Evolutionary conservation across 2,888 invertebrate genomes (phyloP), one percentile per base, ranked within the genome.

Genomic region (Podabrus alpinus): DNA sequence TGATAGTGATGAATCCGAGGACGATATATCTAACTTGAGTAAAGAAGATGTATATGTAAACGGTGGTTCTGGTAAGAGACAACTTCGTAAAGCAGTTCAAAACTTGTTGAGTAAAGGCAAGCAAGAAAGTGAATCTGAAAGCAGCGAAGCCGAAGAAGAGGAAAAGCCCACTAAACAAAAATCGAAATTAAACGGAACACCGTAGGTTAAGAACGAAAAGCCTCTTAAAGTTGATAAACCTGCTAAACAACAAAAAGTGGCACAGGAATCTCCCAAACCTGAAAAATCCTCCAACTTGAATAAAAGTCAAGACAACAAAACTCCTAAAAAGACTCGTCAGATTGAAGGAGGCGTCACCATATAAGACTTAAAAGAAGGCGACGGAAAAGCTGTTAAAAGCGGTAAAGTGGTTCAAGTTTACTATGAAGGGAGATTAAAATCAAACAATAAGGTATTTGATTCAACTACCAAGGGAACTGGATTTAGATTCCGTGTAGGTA

Each of bases 381-480:
- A 88, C 78, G 98, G 98, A 0, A 89, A 91, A 0, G 88, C 89
- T 3, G 97, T 95, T 0, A 95, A 94, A 83, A 83, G 90, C 2
- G 97, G 97, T 59, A 95, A 94, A 88, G 90, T 91, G 79, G 90
- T 93, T 15, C 88, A 88, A 87, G 91, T 98, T 0, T 95, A 95
- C 86, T 98, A 98, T 82, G 92, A 93, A 81, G 98, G 97, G 15
- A 92, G 93, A 60, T 87, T 98, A 71, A 93, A 94, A 85, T 88
- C 89, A 67, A 96, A 94, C 87, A 95, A 95, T 86, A 96, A 96
- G 88, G 90, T 94, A 85, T 97, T 98, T 83, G 98, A 98, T 86
- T 91, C 92, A 78, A 89, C 91, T 67, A 88, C 87, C 25, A 90
- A 92, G 79, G 97, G 97, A 0, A 92, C 93, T 16, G 96, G 96